Conservation (phyloP, 2,113 vertebrate genomes). For the Octodon degus region DNA sequence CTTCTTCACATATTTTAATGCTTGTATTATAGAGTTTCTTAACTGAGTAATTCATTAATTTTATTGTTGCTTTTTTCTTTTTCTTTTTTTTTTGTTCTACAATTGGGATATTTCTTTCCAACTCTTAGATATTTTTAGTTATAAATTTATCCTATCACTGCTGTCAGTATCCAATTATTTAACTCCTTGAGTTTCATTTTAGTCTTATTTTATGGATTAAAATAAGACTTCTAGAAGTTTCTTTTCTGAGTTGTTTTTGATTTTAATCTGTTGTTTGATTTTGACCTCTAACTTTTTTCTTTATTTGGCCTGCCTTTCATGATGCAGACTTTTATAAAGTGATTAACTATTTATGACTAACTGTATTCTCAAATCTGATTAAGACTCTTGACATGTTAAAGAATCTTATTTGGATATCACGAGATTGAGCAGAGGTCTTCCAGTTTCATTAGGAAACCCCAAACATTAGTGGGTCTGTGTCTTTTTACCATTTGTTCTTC, state of each 20-base stretch:
- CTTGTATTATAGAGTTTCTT: background rate
- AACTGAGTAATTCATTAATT: conserved; percentile 11
- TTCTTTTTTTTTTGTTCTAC: background rate
- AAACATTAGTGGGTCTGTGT: background rate
- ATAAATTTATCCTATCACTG: background rate
- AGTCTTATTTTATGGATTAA: background rate
- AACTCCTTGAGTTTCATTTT: conserved; percentile 25
- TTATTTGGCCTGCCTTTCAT: background rate
- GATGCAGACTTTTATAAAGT: background rate
- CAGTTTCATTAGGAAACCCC: background rate
- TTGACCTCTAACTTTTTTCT: background rate
- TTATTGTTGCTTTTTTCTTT: conserved; percentile 1
- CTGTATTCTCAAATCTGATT: background rate
- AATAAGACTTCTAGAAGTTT: background rate
- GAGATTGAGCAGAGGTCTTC: background rate
- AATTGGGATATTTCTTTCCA: background rate
- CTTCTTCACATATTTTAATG: background rate
- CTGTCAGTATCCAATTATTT: background rate
- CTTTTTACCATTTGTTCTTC: background rate
- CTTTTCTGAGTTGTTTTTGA: background rate
- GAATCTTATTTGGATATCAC: background rate
- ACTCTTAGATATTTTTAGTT: background rate
- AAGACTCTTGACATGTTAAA: background rate
- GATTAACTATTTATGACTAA: background rate
- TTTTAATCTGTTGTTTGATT: background rate